A percentile compares a stretch with the other conserved stretches of the same genome.
phyloP scores from a whole-genome alignment of 2,113 vertebrate species.

The Galbula dea region DNA sequence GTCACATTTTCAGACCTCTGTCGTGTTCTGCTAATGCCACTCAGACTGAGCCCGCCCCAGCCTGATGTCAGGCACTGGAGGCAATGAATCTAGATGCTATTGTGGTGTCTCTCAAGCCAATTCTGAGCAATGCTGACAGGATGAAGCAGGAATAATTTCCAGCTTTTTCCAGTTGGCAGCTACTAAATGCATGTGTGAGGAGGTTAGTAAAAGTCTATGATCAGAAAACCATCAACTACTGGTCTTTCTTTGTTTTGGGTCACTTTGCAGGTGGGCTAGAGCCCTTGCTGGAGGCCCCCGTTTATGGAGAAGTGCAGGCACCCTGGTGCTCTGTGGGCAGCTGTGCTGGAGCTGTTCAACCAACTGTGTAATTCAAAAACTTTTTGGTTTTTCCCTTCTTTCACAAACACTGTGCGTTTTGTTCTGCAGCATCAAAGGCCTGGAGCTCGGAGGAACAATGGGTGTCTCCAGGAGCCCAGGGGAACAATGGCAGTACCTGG shows the following conservation, averaged over 20 bases:
- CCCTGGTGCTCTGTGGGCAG: not conserved
- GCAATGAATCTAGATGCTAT: not conserved
- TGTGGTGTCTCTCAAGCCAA: not conserved
- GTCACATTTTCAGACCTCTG: not conserved
- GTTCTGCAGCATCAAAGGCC: slow-evolving; percentile 57
- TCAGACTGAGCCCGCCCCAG: not conserved
- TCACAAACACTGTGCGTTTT: slow-evolving; percentile 41
- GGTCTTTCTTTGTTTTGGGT: not conserved
- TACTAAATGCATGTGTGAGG: not conserved
- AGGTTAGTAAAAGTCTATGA: not conserved
- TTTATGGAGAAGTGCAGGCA: not conserved
- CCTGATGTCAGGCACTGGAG: not conserved
- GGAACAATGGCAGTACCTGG: slow-evolving; percentile 42
- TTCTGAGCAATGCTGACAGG: not conserved
- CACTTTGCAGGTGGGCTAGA: not conserved
- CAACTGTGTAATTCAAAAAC: slow-evolving; percentile 30
- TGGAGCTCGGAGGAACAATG: slow-evolving; percentile 27
- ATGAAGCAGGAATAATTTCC: not conserved
- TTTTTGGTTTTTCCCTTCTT: slow-evolving; percentile 11
- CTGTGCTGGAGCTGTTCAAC: not conserved
- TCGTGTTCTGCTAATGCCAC: not conserved
- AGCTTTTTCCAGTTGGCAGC: not conserved
- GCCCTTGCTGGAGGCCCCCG: not conserved
- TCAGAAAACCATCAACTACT: not conserved
- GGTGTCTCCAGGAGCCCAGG: not conserved